Percentiles rank a stretch among this genome's conserved stretches.
phyloP scores from a whole-genome alignment of 2,797 vertebrate genomes.

The Takifugu rubripes region DNA sequence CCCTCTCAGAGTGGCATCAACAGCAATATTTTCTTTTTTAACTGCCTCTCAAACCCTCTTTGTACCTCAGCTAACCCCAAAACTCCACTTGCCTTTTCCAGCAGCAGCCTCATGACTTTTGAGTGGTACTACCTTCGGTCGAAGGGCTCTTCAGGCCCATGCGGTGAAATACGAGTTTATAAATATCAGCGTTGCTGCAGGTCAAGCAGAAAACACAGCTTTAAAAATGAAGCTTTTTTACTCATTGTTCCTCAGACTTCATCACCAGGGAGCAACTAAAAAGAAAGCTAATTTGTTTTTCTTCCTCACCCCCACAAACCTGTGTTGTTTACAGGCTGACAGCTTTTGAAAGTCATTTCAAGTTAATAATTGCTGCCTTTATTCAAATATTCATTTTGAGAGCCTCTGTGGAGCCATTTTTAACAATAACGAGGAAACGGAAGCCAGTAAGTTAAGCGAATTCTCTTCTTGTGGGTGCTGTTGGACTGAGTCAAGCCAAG shows the following conservation, averaged over 20 bases:
- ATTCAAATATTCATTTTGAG: constrained; percentile 19
- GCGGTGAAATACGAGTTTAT: background rate
- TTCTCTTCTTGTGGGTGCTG: background rate
- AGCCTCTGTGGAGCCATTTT: constrained; percentile 22
- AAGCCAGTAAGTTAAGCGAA: background rate
- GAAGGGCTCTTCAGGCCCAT: background rate
- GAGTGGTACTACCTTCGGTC: constrained; percentile 1
- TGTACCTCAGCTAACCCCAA: background rate
- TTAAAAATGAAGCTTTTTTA: background rate
- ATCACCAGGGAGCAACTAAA: constrained; percentile 2
- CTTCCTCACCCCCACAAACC: constrained; percentile 5
- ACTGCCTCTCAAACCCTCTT: constrained; percentile 3
- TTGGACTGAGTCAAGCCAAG: background rate
- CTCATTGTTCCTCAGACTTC: background rate
- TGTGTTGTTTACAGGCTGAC: background rate
- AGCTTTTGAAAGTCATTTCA: constrained; percentile 27
- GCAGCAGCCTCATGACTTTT: background rate
- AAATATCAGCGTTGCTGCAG: background rate
- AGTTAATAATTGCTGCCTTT: constrained; percentile 13
- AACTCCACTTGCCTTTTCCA: background rate
- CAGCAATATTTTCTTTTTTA: background rate
- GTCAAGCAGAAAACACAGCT: background rate
- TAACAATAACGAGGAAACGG: constrained; percentile 11
- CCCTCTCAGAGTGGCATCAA: constrained; percentile 6
- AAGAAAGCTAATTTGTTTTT: constrained; percentile 7